Percentiles rank a stretch among this genome's conserved stretches.
These are phyloP conservation scores for Upupa epops DNA, from an alignment of 2,113 vertebrate genomes.

Conservation along the genomic window DNA sequence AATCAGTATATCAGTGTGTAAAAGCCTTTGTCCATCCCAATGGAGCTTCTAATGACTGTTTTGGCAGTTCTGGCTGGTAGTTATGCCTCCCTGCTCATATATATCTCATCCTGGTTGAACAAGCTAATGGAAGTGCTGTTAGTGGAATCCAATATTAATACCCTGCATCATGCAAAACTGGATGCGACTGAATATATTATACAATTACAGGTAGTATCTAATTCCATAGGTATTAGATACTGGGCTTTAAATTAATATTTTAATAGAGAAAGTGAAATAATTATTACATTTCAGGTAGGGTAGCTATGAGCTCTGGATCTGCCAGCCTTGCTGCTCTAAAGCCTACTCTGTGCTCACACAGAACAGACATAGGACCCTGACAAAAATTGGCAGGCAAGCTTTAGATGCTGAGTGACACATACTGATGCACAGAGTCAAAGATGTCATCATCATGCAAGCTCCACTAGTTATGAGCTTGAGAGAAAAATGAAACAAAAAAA, in stretches of 20 bases:
- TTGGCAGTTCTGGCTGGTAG: conserved; percentile 76
- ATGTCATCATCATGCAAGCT: conserved; percentile 79
- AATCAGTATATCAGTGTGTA: conserved; percentile 75
- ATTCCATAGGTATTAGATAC: conserved; percentile 75
- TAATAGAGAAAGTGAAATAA: conserved; percentile 72
- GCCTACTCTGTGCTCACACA: neutral
- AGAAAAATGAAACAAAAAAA: conserved; percentile 53
- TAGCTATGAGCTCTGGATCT: conserved; percentile 41
- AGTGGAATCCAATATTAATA: conserved; percentile 80
- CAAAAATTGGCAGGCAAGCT: conserved; percentile 69
- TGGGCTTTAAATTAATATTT: conserved; percentile 73
- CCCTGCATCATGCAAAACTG: conserved; percentile 67
- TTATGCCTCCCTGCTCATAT: conserved; percentile 72
- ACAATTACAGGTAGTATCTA: conserved; percentile 74
- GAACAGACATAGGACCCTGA: conserved; percentile 63
- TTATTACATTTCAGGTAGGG: conserved; percentile 65
- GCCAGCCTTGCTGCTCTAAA: conserved; percentile 55
- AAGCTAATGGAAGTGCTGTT: conserved; percentile 78
- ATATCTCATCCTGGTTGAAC: conserved; percentile 73
- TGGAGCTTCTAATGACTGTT: conserved; percentile 78
- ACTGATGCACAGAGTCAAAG: conserved; percentile 80
- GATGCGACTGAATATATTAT: conserved; percentile 72
- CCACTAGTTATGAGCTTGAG: conserved; percentile 71
- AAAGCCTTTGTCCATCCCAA: conserved; percentile 76
- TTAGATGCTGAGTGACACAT: conserved; percentile 80